Evolutionary conservation across 2,797 vertebrate genomes (phyloP), one percentile per base, ranked within the genome.

Genomic region (Coracias cyanogaster): DNA sequence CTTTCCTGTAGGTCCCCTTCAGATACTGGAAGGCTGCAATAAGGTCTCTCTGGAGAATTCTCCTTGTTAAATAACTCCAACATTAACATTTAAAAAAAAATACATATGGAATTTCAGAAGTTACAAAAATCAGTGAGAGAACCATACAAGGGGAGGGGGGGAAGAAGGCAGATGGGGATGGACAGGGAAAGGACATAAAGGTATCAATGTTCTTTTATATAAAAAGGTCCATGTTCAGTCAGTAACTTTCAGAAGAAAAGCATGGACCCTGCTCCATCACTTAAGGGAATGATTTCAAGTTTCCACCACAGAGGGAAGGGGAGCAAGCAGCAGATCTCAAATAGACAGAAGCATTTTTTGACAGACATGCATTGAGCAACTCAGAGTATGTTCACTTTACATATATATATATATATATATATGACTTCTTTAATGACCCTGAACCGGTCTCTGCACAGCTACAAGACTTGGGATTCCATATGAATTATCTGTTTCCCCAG

Each of bases 231-330:
- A 61, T 74, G 41, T 79, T 77, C 58, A 83, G 87, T 51, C 54
- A 70, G 46, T 46, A 95, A 70, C 58, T 86, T 86, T 39, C 33
- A 72, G 61, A 90, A 78, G 61, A 90, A 94, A 95, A 69, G 46
- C 2, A 2, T 39, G 58, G 91, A 88, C 49, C 28, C 6, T 61
- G 39, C 43, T 69, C 69, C 51, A 7, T 90, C 71, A 86, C 49
- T 83, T 81, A 52, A 81, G 72, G 46, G 52, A 70, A 83, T 22
- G 60, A 43, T 71, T 93, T 92, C 66, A 84, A 13, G 35, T 93
- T 95, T 94, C 82, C 33, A 39, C 41, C 12, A 2, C 16, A 61
- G 39, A 11, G 12, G 18, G 6, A 88, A 74, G 37, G 61, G 19
- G 37, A 88, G 43, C 13, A 65, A 91, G 49, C 1, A 2, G 54